Percentiles rank a stretch among this genome's conserved stretches.
phyloP scores from a whole-genome alignment of 2,888 invertebrate genomes.

The Tachina lurida region DNA sequence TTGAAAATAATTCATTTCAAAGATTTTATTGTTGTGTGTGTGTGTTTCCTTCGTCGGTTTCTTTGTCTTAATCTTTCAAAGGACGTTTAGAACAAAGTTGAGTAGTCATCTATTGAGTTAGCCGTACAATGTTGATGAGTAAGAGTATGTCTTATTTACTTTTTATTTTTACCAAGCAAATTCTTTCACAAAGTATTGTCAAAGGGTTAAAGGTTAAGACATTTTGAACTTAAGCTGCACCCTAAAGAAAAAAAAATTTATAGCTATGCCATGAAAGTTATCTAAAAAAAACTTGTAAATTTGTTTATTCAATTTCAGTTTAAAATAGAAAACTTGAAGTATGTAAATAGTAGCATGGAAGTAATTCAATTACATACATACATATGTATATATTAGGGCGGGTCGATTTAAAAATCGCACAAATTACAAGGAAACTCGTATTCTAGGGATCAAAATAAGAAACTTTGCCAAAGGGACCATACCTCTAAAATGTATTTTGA shows the following conservation, averaged over 20 bases:
- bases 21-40: constrained; percentile 40
- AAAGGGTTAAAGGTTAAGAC: not conserved
- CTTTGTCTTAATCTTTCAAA: constrained; percentile 45
- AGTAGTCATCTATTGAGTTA: constrained; percentile 49
- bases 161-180: constrained; percentile 17
- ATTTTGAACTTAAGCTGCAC: not conserved
- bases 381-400: too few relatives aligned
- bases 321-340: not conserved
- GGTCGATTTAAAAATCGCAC: too few relatives aligned
- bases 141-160: not conserved
- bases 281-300: not conserved
- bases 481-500: too few relatives aligned
- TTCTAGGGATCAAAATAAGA: too few relatives aligned
- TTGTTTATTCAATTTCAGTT: not conserved
- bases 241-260: not conserved
- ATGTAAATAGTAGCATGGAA: too few relatives aligned
- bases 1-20: constrained; percentile 58
- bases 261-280: too few relatives aligned
- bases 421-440: too few relatives aligned
- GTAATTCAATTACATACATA: too few relatives aligned
- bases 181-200: constrained; percentile 13
- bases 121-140: constrained; percentile 8
- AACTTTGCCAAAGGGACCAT: too few relatives aligned
- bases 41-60: constrained; percentile 29
- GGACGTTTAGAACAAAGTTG: constrained; percentile 57